These are phyloP conservation scores for Lepus americanus DNA, from an alignment of 2,113 vertebrate species.

Conservation along the genomic window DNA sequence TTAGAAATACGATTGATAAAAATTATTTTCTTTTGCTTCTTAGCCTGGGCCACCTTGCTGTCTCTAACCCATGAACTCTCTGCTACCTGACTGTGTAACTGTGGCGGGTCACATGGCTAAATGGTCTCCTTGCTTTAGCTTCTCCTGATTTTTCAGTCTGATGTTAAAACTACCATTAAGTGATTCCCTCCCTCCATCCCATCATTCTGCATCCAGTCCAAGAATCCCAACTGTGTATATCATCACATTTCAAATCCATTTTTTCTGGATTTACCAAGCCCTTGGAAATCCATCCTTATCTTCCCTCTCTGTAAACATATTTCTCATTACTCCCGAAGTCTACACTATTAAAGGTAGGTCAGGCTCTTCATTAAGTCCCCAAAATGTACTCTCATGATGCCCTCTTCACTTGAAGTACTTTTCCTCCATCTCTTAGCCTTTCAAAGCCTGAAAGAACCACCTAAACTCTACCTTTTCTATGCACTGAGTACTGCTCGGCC, in stretches of 20 bases:
- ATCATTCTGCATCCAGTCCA: not conserved
- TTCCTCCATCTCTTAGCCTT: not conserved
- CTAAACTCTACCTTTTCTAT: not conserved
- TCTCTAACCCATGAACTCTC: not conserved
- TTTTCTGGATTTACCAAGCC: not conserved
- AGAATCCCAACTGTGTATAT: not conserved
- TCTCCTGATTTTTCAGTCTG: not conserved
- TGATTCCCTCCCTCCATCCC: not conserved
- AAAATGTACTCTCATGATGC: not conserved
- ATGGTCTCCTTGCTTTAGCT: not conserved
- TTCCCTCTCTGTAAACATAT: not conserved
- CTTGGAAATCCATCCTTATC: not conserved
- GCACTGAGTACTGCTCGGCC: not conserved
- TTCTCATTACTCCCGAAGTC: not conserved
- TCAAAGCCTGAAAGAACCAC: not conserved
- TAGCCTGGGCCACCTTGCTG: not conserved
- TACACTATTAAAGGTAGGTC: not conserved
- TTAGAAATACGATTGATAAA: not conserved
- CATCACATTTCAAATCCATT: not conserved
- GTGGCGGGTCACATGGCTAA: not conserved
- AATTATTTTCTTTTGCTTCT: constrained; percentile 4
- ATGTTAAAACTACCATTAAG: not conserved
- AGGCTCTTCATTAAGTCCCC: not conserved
- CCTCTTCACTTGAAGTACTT: not conserved
- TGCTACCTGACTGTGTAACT: not conserved